These are phyloP conservation scores for Cantharis rufa DNA, from an alignment of 2,888 invertebrate species.

Conservation along the genomic window DNA sequence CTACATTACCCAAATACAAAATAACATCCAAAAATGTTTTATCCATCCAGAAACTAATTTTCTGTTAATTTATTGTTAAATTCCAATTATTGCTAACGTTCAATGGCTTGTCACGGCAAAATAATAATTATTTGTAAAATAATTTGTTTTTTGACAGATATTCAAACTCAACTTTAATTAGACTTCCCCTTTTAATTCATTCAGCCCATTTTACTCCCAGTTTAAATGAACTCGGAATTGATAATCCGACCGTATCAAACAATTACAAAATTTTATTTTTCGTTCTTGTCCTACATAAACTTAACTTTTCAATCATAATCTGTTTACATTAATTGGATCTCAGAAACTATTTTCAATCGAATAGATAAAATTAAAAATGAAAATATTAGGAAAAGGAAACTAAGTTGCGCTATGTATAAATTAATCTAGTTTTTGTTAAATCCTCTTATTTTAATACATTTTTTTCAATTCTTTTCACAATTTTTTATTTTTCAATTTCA, in stretches of 20 bases:
- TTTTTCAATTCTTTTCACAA: too few species aligned
- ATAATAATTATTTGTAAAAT: too few species aligned
- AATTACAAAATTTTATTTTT: neutral
- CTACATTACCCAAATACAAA: conserved; percentile 9
- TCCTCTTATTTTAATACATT: too few species aligned
- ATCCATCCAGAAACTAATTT: neutral
- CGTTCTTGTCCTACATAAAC: too few species aligned
- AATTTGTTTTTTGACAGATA: neutral
- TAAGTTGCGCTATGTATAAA: too few species aligned
- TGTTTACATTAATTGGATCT: too few species aligned
- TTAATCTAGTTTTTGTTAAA: too few species aligned
- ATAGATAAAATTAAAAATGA: too few species aligned
- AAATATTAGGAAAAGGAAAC: too few species aligned
- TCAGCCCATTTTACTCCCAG: neutral
- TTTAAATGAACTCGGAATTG: neutral
- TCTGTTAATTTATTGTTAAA: neutral
- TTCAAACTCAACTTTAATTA: neutral
- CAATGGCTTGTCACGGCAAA: neutral
- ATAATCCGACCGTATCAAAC: neutral
- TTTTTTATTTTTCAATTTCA: too few species aligned
- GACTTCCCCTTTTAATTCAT: neutral
- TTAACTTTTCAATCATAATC: too few species aligned
- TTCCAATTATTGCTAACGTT: neutral
- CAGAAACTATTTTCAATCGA: too few species aligned
- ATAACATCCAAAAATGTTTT: conserved; percentile 7